A percentile compares a stretch with the other conserved stretches of the same genome.
phyloP scores from a whole-genome alignment of 2,888 invertebrate genomes.

The Ophion costatus region DNA sequence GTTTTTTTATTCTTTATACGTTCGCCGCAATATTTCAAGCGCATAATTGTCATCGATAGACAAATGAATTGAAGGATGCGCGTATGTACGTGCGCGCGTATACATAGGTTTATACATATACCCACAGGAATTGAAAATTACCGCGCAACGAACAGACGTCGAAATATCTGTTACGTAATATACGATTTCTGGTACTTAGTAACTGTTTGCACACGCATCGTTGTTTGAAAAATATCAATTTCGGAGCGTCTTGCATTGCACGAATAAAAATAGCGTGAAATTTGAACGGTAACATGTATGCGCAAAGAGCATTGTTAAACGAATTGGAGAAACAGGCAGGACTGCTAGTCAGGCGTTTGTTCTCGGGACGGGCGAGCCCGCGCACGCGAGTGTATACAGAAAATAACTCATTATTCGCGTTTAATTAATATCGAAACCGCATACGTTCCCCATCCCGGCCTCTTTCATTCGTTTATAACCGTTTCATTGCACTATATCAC shows the following conservation, averaged over 20 bases:
- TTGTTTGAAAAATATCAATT: conserved; percentile 28
- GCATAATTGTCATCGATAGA: conserved; percentile 24
- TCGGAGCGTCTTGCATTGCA: conserved; percentile 13
- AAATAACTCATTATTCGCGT: conserved; percentile 77
- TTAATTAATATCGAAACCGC: conserved; percentile 75
- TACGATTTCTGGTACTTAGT: conserved; percentile 2
- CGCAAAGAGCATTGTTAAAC: conserved; percentile 2
- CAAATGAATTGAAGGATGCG: neutral
- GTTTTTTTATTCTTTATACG: conserved; percentile 4
- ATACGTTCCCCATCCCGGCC: conserved; percentile 41
- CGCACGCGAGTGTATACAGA: conserved; percentile 70
- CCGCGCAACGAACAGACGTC: neutral
- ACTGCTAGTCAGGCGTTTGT: neutral
- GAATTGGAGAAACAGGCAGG: neutral
- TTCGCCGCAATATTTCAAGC: neutral
- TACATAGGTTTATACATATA: neutral
- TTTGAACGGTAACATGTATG: neutral
- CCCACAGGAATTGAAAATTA: neutral
- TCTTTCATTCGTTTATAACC: conserved; percentile 69
- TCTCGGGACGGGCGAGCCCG: conserved; percentile 30
- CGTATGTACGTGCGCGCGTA: neutral
- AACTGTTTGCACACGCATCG: neutral
- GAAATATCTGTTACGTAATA: conserved; percentile 1
- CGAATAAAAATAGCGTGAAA: conserved; percentile 45
- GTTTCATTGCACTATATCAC: conserved; percentile 67